phyloP scores from a whole-genome alignment of 2,113 vertebrate species.

The Muntiacus muntjak region DNA sequence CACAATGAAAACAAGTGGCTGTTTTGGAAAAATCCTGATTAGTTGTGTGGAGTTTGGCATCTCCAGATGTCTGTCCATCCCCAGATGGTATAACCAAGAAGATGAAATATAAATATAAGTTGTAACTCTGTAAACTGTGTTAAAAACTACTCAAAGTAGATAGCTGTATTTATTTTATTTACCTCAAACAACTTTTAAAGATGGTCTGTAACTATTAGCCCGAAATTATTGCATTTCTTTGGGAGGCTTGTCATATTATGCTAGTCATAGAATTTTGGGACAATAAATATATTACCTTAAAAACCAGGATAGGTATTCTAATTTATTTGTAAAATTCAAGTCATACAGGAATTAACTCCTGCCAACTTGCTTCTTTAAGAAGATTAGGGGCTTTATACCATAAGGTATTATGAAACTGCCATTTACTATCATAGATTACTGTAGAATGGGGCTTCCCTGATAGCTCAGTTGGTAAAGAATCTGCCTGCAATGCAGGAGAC shows the following conservation, averaged over 20 bases:
- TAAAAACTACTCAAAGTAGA: not conserved
- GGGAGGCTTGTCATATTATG: not conserved
- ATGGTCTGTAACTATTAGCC: not conserved
- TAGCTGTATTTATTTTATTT: not conserved
- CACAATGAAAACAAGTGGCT: not conserved
- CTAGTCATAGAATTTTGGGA: not conserved
- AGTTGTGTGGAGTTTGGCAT: not conserved
- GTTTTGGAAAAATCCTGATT: not conserved
- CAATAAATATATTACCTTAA: not conserved
- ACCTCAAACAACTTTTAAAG: not conserved
- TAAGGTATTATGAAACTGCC: not conserved
- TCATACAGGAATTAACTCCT: constrained; percentile 6
- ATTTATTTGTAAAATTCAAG: constrained; percentile 43
- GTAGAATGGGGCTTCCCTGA: not conserved
- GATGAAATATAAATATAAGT: not conserved
- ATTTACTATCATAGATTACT: not conserved
- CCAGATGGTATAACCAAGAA: not conserved
- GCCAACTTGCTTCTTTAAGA: not conserved
- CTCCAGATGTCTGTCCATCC: not conserved
- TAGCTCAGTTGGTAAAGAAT: not conserved
- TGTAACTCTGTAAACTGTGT: not conserved
- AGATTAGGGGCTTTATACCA: not conserved
- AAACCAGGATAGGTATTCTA: not conserved
- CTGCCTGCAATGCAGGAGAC: not conserved
- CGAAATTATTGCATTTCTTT: not conserved